These are phyloP conservation scores for Drosophila mercatorum DNA, from an alignment of 2,888 invertebrate species.

Conservation along the genomic window DNA sequence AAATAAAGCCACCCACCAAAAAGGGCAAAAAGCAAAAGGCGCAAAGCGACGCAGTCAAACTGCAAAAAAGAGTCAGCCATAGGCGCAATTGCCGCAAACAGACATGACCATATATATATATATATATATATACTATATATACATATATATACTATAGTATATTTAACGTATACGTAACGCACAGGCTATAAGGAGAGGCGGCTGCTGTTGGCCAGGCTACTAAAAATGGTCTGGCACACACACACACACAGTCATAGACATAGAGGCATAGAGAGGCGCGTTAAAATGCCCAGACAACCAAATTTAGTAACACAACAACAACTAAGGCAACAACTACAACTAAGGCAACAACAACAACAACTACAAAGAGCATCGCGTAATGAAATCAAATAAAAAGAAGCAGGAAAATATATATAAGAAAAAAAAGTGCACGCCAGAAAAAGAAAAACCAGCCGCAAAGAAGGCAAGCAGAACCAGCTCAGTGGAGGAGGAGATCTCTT, in stretches of 20 bases:
- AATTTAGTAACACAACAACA: conserved; percentile 70
- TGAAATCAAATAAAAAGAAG: conserved; percentile 71
- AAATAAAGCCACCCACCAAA: conserved; percentile 66
- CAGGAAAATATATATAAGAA: background rate
- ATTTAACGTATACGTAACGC: conserved; percentile 31
- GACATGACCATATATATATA: conserved; percentile 62
- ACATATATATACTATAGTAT: conserved; percentile 21
- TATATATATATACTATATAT: conserved; percentile 15
- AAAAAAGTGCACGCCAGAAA: conserved; percentile 48
- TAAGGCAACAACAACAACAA: conserved; percentile 40
- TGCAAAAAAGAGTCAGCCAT: conserved; percentile 55
- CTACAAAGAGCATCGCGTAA: conserved; percentile 63
- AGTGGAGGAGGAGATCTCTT: conserved; percentile 21
- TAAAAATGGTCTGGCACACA: conserved; percentile 75
- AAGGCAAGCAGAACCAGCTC: conserved; percentile 32
- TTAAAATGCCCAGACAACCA: conserved; percentile 78
- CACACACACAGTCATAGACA: conserved; percentile 13
- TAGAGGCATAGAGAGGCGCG: conserved; percentile 24
- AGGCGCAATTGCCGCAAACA: conserved; percentile 63
- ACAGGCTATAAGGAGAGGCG: conserved; percentile 52
- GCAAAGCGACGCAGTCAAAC: conserved; percentile 26
- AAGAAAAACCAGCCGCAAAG: conserved; percentile 29
- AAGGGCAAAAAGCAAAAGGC: conserved; percentile 56
- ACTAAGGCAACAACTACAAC: conserved; percentile 20
- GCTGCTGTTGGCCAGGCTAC: conserved; percentile 62